Evolutionary conservation across 2,888 invertebrate species (phyloP).

Genomic region (Melolontha melolontha): DNA sequence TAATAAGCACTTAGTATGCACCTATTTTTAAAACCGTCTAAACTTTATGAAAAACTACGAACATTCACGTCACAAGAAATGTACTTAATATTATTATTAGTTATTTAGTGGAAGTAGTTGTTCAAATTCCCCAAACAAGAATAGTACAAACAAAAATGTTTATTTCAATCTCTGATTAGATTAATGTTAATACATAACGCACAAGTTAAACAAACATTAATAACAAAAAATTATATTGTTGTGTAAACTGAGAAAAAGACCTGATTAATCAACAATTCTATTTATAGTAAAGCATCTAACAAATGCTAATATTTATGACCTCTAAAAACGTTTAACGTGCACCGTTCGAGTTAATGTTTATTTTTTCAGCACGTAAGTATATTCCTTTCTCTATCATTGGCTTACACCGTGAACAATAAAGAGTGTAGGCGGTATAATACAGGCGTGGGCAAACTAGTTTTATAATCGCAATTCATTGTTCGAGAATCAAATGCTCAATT

Average conservation of each 20-base stretch:
- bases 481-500: conserved; percentile 36
- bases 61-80: too few species aligned
- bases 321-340: conserved; percentile 28
- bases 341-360: conserved; percentile 16
- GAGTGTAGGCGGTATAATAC: conserved; percentile 34
- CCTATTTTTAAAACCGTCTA: too few species aligned
- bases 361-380: conserved; percentile 37
- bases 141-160: not conserved
- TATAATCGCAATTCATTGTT: conserved; percentile 36
- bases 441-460: conserved; percentile 34
- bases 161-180: not conserved
- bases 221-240: conserved; percentile 14
- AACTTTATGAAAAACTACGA: too few species aligned
- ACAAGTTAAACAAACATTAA: not conserved
- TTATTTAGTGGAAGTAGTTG: not conserved
- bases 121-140: not conserved
- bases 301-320: conserved; percentile 37
- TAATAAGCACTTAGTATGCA: too few species aligned
- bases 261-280: conserved; percentile 22
- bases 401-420: conserved; percentile 37
- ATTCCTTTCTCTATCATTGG: conserved; percentile 47
- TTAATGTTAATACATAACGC: not conserved
- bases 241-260: conserved; percentile 14
- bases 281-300: conserved; percentile 32
- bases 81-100: not conserved